Percentiles rank a stretch among this genome's conserved stretches.
Conservation (phyloP, 1,140 invertebrate species). For the Cephus cinctus region DNA sequence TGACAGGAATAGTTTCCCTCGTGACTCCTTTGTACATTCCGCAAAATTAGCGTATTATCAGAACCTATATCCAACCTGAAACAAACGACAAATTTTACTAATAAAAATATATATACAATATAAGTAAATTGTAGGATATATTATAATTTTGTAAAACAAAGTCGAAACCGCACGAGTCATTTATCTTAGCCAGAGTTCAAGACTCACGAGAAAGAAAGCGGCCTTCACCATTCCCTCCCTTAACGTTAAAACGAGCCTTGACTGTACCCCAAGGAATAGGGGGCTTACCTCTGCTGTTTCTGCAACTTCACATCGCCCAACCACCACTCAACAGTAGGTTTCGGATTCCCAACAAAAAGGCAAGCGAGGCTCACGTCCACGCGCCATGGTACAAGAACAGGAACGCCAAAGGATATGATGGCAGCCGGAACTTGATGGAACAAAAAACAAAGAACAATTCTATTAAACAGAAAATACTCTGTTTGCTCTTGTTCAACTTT, state of each 20-base stretch:
- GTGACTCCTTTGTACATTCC: constrained; percentile 59
- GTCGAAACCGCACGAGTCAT: too few relatives aligned
- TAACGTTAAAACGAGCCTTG: too few relatives aligned
- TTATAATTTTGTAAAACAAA: too few relatives aligned
- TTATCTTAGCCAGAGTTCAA: too few relatives aligned
- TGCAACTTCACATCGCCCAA: constrained; percentile 49
- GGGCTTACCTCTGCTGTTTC: constrained; percentile 40
- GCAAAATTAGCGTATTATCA: constrained; percentile 63
- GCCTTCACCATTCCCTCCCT: too few relatives aligned
- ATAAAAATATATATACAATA: background rate
- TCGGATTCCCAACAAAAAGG: constrained; percentile 61
- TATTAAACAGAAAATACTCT: too few relatives aligned
- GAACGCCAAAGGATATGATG: constrained; percentile 63
- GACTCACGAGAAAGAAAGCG: too few relatives aligned
- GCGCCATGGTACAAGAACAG: constrained; percentile 56
- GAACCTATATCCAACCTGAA: constrained; percentile 52
- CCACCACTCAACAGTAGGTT: constrained; percentile 57
- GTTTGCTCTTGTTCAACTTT: too few relatives aligned
- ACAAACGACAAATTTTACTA: constrained; percentile 17
- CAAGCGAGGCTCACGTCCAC: constrained; percentile 61
- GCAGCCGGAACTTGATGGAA: constrained; percentile 60
- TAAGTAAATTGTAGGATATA: background rate
- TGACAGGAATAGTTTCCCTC: constrained; percentile 68
- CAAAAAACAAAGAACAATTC: too few relatives aligned
- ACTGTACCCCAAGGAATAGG: too few relatives aligned